Conservation (phyloP, 1,140 invertebrate genomes). For the Ephestia elutella region DNA sequence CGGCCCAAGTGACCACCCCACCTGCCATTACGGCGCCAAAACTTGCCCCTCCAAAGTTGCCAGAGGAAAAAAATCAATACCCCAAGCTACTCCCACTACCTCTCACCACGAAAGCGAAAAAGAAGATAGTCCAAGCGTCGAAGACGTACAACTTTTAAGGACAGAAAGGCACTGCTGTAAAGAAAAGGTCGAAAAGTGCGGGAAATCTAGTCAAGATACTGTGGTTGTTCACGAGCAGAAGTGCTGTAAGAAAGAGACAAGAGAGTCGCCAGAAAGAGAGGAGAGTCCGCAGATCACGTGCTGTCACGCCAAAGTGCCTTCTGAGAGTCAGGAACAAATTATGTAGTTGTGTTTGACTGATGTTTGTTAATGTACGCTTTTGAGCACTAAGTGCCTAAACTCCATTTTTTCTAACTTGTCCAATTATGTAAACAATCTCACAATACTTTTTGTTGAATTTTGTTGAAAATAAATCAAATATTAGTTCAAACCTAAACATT, state of each 20-base stretch:
- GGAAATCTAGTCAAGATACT: conserved; percentile 36
- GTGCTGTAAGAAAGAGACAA: conserved; percentile 24
- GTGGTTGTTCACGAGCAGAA: conserved; percentile 33
- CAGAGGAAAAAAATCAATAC: conserved; percentile 34
- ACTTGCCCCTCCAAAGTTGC: conserved; percentile 56
- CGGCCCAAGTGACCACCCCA: conserved; percentile 22
- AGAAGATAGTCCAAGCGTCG: conserved; percentile 52
- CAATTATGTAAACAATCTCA: too few species aligned
- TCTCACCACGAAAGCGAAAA: conserved; percentile 42
- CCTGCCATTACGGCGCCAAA: conserved; percentile 54
- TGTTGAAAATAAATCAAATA: too few species aligned
- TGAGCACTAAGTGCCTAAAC: too few species aligned
- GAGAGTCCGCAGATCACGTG: conserved; percentile 55
- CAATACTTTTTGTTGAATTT: too few species aligned
- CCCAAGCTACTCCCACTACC: conserved; percentile 8
- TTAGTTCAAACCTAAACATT: too few species aligned
- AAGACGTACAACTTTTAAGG: conserved; percentile 48
- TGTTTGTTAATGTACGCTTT: neutral
- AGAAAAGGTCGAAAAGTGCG: conserved; percentile 42
- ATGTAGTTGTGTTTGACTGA: conserved; percentile 21
- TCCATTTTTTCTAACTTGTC: too few species aligned
- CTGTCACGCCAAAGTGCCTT: conserved; percentile 39
- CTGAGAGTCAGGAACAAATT: conserved; percentile 60
- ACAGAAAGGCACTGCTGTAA: conserved; percentile 46
- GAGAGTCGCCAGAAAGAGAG: conserved; percentile 30